A percentile compares a stretch with the other conserved stretches of the same genome.
Conservation (phyloP, 2,888 invertebrate genomes). For the Rotaria socialis region DNA sequence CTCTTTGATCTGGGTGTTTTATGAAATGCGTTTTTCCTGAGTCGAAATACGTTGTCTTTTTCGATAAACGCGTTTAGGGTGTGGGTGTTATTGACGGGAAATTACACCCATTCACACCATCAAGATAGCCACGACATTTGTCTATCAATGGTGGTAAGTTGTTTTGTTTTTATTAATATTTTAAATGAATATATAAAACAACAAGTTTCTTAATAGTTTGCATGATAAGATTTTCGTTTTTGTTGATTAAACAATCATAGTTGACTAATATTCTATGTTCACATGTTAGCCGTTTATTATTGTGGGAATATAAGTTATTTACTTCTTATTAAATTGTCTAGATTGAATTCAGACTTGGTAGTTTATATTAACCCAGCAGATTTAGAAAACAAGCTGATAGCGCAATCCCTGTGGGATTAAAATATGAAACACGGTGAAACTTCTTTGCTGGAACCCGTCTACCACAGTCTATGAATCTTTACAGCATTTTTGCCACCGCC, state of each 20-base stretch:
- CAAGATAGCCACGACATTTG: constrained; percentile 13
- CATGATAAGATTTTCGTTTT: not conserved
- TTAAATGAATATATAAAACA: not conserved
- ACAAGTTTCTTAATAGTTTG: not conserved
- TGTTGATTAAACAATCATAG: not conserved
- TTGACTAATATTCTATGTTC: not conserved
- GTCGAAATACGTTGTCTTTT: no score
- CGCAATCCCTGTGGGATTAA: no score
- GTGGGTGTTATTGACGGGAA: no score
- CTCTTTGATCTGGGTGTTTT: no score
- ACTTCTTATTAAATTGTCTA: constrained; percentile 55
- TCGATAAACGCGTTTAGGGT: no score
- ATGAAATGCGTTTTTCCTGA: no score
- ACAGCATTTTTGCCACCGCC: no score
- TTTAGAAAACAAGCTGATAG: no score
- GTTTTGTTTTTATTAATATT: not conserved
- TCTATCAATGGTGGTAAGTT: constrained; percentile 30
- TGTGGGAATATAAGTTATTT: constrained; percentile 53
- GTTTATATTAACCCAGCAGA: constrained; percentile 69
- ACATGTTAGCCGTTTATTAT: not conserved
- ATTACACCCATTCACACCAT: no score
- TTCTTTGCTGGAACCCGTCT: no score
- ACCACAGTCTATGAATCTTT: no score
- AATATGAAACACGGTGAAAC: no score
- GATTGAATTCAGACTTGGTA: constrained; percentile 72